These are phyloP conservation scores for Puntigrus tetrazona DNA, from an alignment of 2,113 vertebrate species.

Conservation along the genomic window DNA sequence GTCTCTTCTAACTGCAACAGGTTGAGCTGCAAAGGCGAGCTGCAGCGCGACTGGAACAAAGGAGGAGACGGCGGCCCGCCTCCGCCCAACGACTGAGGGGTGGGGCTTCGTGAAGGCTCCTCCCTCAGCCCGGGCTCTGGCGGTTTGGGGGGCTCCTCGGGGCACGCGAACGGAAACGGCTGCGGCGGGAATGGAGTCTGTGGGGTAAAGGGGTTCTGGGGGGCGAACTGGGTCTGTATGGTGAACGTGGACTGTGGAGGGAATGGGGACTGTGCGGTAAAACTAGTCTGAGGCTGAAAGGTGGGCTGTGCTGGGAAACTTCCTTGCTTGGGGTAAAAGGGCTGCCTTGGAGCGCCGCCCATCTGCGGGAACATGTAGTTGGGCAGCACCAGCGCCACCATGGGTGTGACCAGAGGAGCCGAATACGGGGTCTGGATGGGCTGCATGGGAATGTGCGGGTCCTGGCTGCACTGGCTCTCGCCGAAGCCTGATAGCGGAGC, in stretches of 20 bases:
- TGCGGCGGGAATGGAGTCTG: conserved; percentile 59
- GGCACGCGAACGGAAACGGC: conserved; percentile 68
- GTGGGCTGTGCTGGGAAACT: conserved; percentile 64
- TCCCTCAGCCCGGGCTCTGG: conserved; percentile 58
- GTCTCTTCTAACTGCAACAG: conserved; percentile 89
- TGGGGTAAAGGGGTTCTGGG: conserved; percentile 56
- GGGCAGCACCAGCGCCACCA: conserved; percentile 86
- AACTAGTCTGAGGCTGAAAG: conserved; percentile 55
- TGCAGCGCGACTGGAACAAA: conserved; percentile 89
- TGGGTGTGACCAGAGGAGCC: conserved; percentile 79
- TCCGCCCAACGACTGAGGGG: conserved; percentile 71
- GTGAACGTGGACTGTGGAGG: conserved; percentile 48
- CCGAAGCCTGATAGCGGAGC: conserved; percentile 64
- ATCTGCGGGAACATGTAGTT: conserved; percentile 79
- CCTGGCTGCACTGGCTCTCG: conserved; percentile 68
- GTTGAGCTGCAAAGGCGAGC: conserved; percentile 90
- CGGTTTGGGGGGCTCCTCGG: conserved; percentile 68
- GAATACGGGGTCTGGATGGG: conserved; percentile 68
- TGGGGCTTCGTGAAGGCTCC: conserved; percentile 75
- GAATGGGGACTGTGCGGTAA: conserved; percentile 55
- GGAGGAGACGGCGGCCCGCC: conserved; percentile 77
- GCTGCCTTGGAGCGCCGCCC: conserved; percentile 67
- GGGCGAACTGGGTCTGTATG: conserved; percentile 60
- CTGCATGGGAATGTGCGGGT: conserved; percentile 68
- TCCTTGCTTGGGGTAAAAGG: conserved; percentile 65